phyloP scores from a whole-genome alignment of 2,113 vertebrate genomes.

The Tachycineta bicolor region DNA sequence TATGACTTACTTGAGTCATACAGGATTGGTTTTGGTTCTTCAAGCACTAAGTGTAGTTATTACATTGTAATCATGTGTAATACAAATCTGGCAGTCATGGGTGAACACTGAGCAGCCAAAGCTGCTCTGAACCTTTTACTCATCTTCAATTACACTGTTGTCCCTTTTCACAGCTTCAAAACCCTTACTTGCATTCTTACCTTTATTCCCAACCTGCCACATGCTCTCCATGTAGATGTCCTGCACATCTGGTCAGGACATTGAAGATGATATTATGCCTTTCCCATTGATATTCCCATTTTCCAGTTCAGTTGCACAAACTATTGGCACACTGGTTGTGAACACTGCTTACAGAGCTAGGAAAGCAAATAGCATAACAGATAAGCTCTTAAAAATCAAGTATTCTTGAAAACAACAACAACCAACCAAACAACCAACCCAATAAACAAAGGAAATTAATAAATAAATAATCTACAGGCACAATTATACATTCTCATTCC shows the following conservation, averaged over 20 bases:
- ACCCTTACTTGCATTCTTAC: not conserved
- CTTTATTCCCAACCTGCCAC: not conserved
- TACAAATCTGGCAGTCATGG: not conserved
- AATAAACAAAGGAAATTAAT: not conserved
- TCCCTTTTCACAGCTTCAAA: not conserved
- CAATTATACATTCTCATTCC: not conserved
- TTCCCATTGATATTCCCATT: not conserved
- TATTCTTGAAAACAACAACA: not conserved
- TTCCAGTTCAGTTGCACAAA: not conserved
- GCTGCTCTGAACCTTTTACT: not conserved
- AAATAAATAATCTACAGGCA: not conserved
- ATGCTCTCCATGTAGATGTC: fast-evolving
- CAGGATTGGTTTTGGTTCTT: not conserved
- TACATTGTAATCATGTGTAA: not conserved
- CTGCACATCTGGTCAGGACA: not conserved
- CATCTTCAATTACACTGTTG: fast-evolving
- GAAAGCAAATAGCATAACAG: not conserved
- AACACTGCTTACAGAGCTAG: not conserved
- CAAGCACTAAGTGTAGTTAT: not conserved
- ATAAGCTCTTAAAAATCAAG: not conserved
- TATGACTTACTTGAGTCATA: not conserved
- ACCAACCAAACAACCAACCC: not conserved
- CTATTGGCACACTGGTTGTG: not conserved
- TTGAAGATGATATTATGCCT: not conserved
- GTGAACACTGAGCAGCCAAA: not conserved